phyloP scores from a whole-genome alignment of 2,888 invertebrate species.

The Coenonympha glycerion region DNA sequence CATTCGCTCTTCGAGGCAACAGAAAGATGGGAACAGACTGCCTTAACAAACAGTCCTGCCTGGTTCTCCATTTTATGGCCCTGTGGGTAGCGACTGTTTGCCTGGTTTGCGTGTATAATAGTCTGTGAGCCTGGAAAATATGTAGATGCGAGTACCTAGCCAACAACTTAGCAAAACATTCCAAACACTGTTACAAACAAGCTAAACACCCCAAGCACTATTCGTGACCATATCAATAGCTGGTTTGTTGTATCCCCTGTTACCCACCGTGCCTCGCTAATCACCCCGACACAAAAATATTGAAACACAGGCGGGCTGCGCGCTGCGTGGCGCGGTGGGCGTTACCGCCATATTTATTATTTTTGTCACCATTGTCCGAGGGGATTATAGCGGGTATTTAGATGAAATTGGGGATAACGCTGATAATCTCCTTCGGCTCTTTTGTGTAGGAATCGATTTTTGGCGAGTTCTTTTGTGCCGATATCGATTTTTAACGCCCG shows the following conservation, averaged over 20 bases:
- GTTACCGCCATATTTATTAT: slow-evolving; percentile 68
- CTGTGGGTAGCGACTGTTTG: too few relatives aligned
- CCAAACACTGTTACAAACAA: neutral
- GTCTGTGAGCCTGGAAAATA: too few relatives aligned
- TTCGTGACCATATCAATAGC: slow-evolving; percentile 50
- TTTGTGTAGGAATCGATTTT: slow-evolving; percentile 57
- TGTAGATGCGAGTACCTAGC: too few relatives aligned
- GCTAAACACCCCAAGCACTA: neutral
- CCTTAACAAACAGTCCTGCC: too few relatives aligned
- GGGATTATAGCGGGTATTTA: slow-evolving; percentile 72
- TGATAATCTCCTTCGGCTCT: slow-evolving; percentile 61
- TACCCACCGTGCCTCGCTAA: slow-evolving; percentile 51
- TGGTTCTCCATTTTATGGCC: too few relatives aligned
- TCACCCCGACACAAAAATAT: slow-evolving; percentile 63
- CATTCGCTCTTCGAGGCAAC: too few relatives aligned
- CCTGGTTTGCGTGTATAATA: too few relatives aligned
- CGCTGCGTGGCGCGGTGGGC: slow-evolving; percentile 53
- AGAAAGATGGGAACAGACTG: too few relatives aligned
- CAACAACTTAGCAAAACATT: neutral
- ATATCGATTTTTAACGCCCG: slow-evolving; percentile 49
- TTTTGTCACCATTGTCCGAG: slow-evolving; percentile 71
- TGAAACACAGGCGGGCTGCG: slow-evolving; percentile 48
- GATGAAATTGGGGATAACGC: slow-evolving; percentile 75
- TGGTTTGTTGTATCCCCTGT: slow-evolving; percentile 56
- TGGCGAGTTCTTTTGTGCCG: slow-evolving; percentile 41